phyloP scores from a whole-genome alignment of 1,140 invertebrate genomes.

The Drosophila ercepeae region DNA sequence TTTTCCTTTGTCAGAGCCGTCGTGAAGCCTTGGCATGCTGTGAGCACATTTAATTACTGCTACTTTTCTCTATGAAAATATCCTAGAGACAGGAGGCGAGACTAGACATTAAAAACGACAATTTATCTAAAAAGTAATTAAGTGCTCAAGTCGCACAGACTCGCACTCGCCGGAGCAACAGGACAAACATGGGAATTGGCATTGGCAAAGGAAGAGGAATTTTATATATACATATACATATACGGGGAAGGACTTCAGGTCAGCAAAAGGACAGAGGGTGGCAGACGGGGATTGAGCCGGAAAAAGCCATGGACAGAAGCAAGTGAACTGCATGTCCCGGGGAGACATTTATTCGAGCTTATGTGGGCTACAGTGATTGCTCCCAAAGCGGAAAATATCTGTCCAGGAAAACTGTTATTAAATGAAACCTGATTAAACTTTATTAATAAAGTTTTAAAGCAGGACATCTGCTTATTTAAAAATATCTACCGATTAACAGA shows the following conservation, averaged over 20 bases:
- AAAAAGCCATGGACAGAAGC: slow-evolving; percentile 5
- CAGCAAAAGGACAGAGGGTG: slow-evolving; percentile 3
- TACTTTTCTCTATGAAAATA: slow-evolving; percentile 75
- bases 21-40: slow-evolving; percentile 55
- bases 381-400: background rate
- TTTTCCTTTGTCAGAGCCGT: slow-evolving; percentile 35
- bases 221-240: slow-evolving; percentile 10
- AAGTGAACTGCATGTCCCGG: slow-evolving; percentile 48
- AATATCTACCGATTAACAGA: background rate
- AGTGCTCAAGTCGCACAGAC: slow-evolving; percentile 69
- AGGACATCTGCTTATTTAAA: background rate
- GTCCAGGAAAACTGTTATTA: background rate
- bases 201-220: slow-evolving; percentile 29
- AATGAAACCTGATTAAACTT: background rate
- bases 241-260: background rate
- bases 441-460: background rate
- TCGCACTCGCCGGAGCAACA: slow-evolving; percentile 33
- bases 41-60: slow-evolving; percentile 79
- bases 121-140: slow-evolving; percentile 83
- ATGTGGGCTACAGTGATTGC: slow-evolving; percentile 38
- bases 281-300: background rate
- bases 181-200: slow-evolving; percentile 48
- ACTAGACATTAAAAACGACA: slow-evolving; percentile 82
- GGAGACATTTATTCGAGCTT: slow-evolving; percentile 17
- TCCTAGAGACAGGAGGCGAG: slow-evolving; percentile 43